Base-by-base conservation (phyloP, 2,888 invertebrate species). In the Crocallis elinguaria region DNA sequence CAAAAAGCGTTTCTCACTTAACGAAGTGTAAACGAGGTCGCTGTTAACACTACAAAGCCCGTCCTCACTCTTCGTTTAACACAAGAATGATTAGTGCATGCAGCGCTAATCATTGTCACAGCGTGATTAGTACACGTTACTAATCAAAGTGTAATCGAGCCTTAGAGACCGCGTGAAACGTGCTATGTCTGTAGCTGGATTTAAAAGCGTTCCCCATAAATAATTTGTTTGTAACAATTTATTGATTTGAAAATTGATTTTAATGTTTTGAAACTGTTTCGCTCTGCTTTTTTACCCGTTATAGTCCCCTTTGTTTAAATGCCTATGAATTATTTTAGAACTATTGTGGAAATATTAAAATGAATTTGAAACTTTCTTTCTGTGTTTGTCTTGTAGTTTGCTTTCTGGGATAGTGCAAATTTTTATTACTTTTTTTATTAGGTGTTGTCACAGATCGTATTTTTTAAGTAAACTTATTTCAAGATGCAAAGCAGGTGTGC, bases 271-370 rank as follows among this genome's bases (percentile, higher is more conserved):
- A 45, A 62, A 60, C 17, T 49, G 62, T 72, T 68, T 72, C 63
- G 66, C 67, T 71, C 68, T 66, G 69, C 70, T 77, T 78, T 76
- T 79, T 67, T 81, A 74, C 64, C 61, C 63, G 70, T 80, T 75
- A 42, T 74, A 75, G 77, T 81, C 77, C 75, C 73, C 70, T 77
- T 82, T 79, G 76, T 81, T 84, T 79, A 66, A 78, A 79, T 78
- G 79, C 79, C 76, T 73, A 81, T 79, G 78, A 71, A 73, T 83
- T 83, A 83, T 81, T 87, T 86, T 88, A 87, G 84, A 71, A 86
- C 81, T 86, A 86, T 85, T 89, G 86, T 89, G 88, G 62, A 82
- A 74, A 84, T 84, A 90, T 90, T 90, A 90, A 90, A 90, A 88
- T 88, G 88, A 87, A 88, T 90, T 90, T 88, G 85, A 88, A 89